These are phyloP conservation scores for Patella ulyssiponensis DNA, from an alignment of 2,888 invertebrate species.

Conservation along the genomic window DNA sequence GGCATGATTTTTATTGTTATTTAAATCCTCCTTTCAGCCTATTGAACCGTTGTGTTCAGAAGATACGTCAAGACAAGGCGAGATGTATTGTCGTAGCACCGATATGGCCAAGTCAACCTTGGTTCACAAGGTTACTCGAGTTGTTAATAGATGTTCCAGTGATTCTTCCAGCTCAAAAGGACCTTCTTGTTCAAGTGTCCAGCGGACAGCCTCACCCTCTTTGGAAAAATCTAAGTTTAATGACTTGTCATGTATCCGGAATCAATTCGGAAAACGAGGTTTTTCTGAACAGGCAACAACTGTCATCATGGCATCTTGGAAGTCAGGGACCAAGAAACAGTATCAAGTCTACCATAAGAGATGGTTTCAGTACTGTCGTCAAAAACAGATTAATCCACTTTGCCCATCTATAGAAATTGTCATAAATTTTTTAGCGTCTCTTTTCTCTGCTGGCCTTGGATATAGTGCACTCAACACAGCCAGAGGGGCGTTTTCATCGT, in stretches of 20 bases:
- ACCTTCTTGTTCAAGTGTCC: background rate
- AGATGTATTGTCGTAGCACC: too few relatives aligned
- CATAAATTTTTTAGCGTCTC: constrained; percentile 30
- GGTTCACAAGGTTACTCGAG: too few relatives aligned
- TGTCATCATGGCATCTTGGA: constrained; percentile 39
- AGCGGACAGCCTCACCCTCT: constrained; percentile 10
- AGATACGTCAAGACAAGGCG: too few relatives aligned
- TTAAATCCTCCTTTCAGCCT: too few relatives aligned
- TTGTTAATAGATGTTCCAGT: too few relatives aligned
- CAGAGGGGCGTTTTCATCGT: background rate
- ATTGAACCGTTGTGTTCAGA: too few relatives aligned
- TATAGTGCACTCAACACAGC: constrained; percentile 35
- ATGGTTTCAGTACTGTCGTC: constrained; percentile 39
- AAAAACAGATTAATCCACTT: constrained; percentile 34
- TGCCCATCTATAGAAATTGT: constrained; percentile 31
- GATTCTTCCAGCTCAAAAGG: too few relatives aligned
- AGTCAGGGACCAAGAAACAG: constrained; percentile 34
- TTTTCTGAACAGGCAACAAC: constrained; percentile 17
- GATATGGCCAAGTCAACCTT: too few relatives aligned
- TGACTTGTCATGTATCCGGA: constrained; percentile 23
- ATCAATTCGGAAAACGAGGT: constrained; percentile 11
- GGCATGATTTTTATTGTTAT: too few relatives aligned
- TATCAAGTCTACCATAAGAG: constrained; percentile 35
- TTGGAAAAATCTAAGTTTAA: constrained; percentile 1
- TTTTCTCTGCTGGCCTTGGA: constrained; percentile 24